Percentiles rank a stretch among this genome's conserved stretches.
Conservation (phyloP, 2,797 vertebrate genomes). For the Falco biarmicus region DNA sequence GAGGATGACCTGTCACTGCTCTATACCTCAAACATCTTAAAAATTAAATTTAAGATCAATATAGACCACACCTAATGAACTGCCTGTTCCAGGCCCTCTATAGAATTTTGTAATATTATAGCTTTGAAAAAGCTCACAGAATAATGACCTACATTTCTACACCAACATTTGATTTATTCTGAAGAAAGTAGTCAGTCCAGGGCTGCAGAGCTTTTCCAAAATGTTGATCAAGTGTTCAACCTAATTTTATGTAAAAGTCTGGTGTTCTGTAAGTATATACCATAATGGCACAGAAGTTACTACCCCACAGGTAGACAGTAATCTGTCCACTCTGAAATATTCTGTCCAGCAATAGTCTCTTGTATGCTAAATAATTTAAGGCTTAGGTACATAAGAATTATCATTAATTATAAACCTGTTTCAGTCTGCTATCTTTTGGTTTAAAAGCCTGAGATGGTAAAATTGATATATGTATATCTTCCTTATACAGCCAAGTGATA, state of each 20-base stretch:
- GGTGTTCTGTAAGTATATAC: not conserved
- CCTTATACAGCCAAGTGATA: not conserved
- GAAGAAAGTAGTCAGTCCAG: not conserved
- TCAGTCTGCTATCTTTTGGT: not conserved
- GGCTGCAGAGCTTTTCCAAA: not conserved
- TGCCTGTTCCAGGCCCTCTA: not conserved
- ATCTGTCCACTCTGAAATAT: not conserved
- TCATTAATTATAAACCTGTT: not conserved
- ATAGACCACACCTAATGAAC: not conserved
- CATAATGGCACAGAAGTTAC: not conserved
- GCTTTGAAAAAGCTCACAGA: not conserved
- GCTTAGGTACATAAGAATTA: not conserved
- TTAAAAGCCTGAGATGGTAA: not conserved
- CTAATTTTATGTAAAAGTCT: not conserved
- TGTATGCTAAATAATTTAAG: not conserved
- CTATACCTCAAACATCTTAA: not conserved
- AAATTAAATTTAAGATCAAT: not conserved
- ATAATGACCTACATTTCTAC: not conserved
- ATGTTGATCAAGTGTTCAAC: not conserved
- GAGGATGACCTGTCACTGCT: not conserved
- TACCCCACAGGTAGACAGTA: not conserved
- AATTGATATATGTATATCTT: not conserved
- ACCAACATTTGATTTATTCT: not conserved
- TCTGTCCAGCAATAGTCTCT: not conserved
- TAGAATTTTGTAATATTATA: not conserved